Percentiles rank a stretch among this genome's conserved stretches.
Conservation (phyloP, 1,140 invertebrate genomes). For the Lasioglossum baleicum region DNA sequence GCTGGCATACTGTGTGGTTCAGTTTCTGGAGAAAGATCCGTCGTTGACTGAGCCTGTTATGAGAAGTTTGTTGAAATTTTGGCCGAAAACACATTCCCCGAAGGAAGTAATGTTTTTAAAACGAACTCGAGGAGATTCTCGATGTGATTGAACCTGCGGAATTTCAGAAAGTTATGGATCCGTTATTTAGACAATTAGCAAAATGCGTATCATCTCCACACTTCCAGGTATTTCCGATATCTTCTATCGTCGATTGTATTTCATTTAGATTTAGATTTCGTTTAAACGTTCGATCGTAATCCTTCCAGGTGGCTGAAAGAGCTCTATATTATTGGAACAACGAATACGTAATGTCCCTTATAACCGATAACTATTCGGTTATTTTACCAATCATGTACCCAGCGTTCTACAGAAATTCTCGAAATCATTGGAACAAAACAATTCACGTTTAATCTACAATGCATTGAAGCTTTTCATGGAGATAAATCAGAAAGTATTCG, state of each 20-base stretch:
- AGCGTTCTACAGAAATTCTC: slow-evolving; percentile 96
- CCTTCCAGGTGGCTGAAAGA: slow-evolving; percentile 93
- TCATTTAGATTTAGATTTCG: no score
- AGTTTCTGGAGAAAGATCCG: slow-evolving; percentile 98
- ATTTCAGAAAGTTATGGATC: slow-evolving; percentile 98
- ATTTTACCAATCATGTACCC: slow-evolving; percentile 97
- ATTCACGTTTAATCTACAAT: slow-evolving; percentile 99
- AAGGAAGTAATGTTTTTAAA: slow-evolving; percentile 99
- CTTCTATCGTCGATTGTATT: no score
- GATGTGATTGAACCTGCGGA: slow-evolving; percentile 98
- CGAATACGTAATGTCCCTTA: slow-evolving; percentile 98
- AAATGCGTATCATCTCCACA: slow-evolving; percentile 98
- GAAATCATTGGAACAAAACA: slow-evolving; percentile 99
- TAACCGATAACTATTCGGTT: slow-evolving; percentile 95
- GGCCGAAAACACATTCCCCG: slow-evolving; percentile 99
- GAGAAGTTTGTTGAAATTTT: slow-evolving; percentile 95
- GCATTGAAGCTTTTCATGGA: slow-evolving; percentile 99
- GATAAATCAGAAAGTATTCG: slow-evolving; percentile 99
- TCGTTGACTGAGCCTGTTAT: slow-evolving; percentile 96
- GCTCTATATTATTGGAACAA: slow-evolving; percentile 99
- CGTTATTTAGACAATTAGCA: slow-evolving; percentile 95
- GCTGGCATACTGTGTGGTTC: slow-evolving; percentile 97
- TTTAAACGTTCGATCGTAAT: background rate
- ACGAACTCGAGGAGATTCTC: slow-evolving; percentile 96
- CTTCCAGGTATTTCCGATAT: slow-evolving; percentile 98